Percentiles rank a stretch among this genome's conserved stretches.
phyloP scores from a whole-genome alignment of 2,888 invertebrate genomes.

The Diaprepes abbreviatus region DNA sequence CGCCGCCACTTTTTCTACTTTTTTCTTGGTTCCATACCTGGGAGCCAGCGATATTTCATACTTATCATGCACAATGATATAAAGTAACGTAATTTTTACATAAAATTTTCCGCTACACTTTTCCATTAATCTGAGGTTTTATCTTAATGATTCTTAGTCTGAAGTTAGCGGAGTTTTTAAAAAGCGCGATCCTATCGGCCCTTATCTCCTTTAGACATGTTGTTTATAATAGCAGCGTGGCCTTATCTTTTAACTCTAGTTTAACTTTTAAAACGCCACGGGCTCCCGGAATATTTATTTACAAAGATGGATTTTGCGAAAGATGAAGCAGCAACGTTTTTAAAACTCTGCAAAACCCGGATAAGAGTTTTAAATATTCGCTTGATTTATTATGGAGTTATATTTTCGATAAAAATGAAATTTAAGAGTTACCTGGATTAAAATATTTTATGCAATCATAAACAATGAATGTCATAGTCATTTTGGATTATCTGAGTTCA shows the following conservation, averaged over 20 bases:
- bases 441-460: too few species aligned
- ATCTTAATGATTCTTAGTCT: constrained; percentile 69
- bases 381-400: constrained; percentile 16
- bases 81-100: constrained; percentile 69
- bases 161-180: constrained; percentile 66
- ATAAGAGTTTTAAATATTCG: constrained; percentile 14
- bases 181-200: constrained; percentile 60
- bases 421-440: neutral
- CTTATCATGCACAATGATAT: constrained; percentile 66
- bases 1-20: constrained; percentile 56
- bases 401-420: constrained; percentile 8
- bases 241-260: constrained; percentile 50
- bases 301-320: constrained; percentile 50
- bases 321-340: constrained; percentile 12
- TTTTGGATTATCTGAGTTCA: neutral
- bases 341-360: constrained; percentile 18
- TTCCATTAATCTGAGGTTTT: constrained; percentile 68
- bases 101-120: constrained; percentile 69
- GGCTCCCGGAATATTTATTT: constrained; percentile 48
- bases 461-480: neutral
- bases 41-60: constrained; percentile 66
- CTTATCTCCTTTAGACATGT: constrained; percentile 61
- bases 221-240: constrained; percentile 58
- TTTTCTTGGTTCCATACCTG: constrained; percentile 63
- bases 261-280: constrained; percentile 51